A percentile compares a stretch with the other conserved stretches of the same genome.
Evolutionary conservation across 1,140 invertebrate species (phyloP).

Genomic region (Bombus affinis): DNA sequence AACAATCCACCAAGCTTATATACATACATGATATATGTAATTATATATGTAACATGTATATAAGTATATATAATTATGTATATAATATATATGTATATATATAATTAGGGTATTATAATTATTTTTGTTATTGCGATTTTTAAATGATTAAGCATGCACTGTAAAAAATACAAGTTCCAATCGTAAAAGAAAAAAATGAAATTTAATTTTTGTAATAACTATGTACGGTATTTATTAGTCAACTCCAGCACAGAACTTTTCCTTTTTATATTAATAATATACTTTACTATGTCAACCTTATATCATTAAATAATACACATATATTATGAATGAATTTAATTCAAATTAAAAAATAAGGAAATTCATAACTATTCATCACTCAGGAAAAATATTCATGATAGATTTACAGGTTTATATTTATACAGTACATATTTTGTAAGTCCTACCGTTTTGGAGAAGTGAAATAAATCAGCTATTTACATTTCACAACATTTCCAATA

Average conservation of each 20-base stretch:
- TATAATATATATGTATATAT: not conserved
- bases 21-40: not conserved
- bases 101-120: conserved; percentile 40
- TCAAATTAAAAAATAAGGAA: conserved; percentile 7
- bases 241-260: not conserved
- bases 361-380: conserved; percentile 22
- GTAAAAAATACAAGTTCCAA: conserved; percentile 10
- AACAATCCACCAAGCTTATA: conserved; percentile 5
- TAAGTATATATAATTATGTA: conserved; percentile 9
- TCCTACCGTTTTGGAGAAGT: conserved; percentile 16
- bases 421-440: conserved; percentile 40
- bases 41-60: conserved; percentile 2
- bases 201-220: conserved; percentile 19
- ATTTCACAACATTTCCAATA: conserved; percentile 12
- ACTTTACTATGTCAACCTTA: not conserved
- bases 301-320: not conserved
- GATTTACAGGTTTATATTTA: conserved; percentile 38
- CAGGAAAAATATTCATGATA: conserved; percentile 24
- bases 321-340: not conserved
- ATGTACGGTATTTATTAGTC: conserved; percentile 10
- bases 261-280: conserved; percentile 14
- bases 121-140: conserved; percentile 41
- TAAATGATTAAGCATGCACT: conserved; percentile 7
- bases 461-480: conserved; percentile 48
- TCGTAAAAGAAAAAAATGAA: not conserved